Conservation (phyloP, 2,797 vertebrate species). For the Poecilia picta region DNA sequence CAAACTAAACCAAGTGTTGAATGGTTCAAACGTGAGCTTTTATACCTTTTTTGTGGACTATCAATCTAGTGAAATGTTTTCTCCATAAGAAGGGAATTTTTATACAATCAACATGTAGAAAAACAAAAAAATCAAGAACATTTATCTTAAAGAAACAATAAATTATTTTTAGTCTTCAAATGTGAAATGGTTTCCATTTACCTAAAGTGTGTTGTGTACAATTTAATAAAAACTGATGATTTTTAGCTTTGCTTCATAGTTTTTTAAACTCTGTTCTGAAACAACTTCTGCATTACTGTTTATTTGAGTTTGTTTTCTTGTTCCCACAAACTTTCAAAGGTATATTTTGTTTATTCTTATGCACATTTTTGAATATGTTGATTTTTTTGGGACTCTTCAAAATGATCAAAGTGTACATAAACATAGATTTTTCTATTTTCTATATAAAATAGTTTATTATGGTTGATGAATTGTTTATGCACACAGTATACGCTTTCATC, state of each 20-base stretch:
- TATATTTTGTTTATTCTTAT: not conserved
- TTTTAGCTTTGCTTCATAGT: not conserved
- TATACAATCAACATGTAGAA: slow-evolving; percentile 48
- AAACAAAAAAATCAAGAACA: slow-evolving; percentile 44
- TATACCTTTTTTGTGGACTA: slow-evolving; percentile 42
- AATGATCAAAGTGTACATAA: not conserved
- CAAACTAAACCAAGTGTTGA: slow-evolving; percentile 46
- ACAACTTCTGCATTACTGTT: not conserved
- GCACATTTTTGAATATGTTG: not conserved
- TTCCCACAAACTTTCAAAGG: not conserved
- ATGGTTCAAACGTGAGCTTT: slow-evolving; percentile 27
- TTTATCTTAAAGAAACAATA: slow-evolving; percentile 61
- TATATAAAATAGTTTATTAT: not conserved
- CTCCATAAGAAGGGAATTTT: slow-evolving; percentile 44
- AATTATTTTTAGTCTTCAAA: slow-evolving; percentile 70
- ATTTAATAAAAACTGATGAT: not conserved
- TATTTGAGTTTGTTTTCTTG: not conserved
- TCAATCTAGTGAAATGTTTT: slow-evolving; percentile 50
- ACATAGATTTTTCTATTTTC: not conserved
- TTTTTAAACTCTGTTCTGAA: not conserved
- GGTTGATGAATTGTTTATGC: not conserved
- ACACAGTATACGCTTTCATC: not conserved
- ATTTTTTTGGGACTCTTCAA: not conserved
- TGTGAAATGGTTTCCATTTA: slow-evolving; percentile 20
- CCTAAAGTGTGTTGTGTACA: not conserved